phyloP scores from a whole-genome alignment of 2,113 vertebrate genomes.

The Oncorhynchus keta region DNA sequence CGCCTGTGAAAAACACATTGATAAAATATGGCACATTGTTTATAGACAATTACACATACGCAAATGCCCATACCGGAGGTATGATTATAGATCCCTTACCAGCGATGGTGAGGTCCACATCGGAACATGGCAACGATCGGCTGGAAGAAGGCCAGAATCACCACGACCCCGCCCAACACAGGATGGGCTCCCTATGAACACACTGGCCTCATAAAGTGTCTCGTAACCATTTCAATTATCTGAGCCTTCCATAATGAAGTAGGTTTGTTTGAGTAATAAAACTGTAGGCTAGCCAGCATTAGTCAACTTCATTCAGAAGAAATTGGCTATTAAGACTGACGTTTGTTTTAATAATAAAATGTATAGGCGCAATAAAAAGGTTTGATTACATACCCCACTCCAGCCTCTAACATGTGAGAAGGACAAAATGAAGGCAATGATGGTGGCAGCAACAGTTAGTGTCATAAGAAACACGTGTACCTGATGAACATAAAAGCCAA shows the following conservation, averaged over 20 bases:
- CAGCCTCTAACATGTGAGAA: slow-evolving; percentile 63
- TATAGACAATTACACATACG: background rate
- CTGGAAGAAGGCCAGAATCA: slow-evolving; percentile 63
- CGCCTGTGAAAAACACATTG: slow-evolving; percentile 54
- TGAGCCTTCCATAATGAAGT: background rate
- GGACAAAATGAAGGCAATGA: slow-evolving; percentile 71
- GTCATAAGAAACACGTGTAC: slow-evolving; percentile 71
- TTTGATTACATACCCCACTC: slow-evolving; percentile 66
- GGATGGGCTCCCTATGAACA: slow-evolving; percentile 63
- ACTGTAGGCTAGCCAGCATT: too few relatives aligned
- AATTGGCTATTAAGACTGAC: too few relatives aligned
- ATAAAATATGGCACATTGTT: too few relatives aligned
- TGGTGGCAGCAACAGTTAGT: slow-evolving; percentile 60
- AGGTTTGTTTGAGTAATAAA: too few relatives aligned
- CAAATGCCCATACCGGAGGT: background rate
- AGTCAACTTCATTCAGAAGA: too few relatives aligned
- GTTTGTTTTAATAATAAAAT: too few relatives aligned
- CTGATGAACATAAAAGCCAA: slow-evolving; percentile 44
- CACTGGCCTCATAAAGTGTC: background rate
- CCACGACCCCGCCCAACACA: slow-evolving; percentile 62
- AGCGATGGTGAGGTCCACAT: slow-evolving; percentile 58
- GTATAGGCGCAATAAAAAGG: too few relatives aligned
- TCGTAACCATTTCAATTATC: background rate
- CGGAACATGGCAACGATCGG: slow-evolving; percentile 54
- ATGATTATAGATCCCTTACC: slow-evolving; percentile 36